These are phyloP conservation scores for Dermolepida albohirtum DNA, from an alignment of 2,888 invertebrate species.

Conservation along the genomic window DNA sequence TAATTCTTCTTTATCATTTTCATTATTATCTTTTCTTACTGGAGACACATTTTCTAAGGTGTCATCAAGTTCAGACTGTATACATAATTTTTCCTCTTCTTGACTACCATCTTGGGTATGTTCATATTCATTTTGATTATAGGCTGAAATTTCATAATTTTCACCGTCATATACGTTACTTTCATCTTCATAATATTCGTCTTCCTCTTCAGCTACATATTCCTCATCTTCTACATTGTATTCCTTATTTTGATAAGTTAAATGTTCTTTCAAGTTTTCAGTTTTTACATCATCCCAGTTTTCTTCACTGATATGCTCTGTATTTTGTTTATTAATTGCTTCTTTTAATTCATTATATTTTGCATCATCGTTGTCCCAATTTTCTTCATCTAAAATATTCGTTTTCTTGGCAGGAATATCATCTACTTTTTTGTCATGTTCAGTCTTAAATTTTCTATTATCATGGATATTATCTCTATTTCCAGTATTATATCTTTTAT, in stretches of 20 bases:
- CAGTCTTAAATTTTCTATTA: constrained; percentile 5
- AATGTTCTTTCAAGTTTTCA: background rate
- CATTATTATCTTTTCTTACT: background rate
- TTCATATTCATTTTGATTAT: constrained; percentile 14
- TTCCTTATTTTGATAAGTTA: background rate
- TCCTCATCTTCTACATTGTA: constrained; percentile 4
- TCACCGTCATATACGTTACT: constrained; percentile 19
- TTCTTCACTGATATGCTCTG: constrained; percentile 11
- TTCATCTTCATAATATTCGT: constrained; percentile 24
- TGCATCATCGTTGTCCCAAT: background rate
- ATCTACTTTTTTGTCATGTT: background rate
- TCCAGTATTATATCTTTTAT: constrained; percentile 7
- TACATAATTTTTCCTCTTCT: background rate
- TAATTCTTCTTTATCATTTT: background rate
- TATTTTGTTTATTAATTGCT: background rate
- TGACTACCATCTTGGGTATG: constrained; percentile 14
- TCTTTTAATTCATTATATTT: background rate
- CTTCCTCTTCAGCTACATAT: constrained; percentile 24
- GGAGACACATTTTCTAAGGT: background rate
- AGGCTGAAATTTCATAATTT: background rate
- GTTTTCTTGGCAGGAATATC: background rate
- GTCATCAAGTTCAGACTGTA: background rate
- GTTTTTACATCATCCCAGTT: constrained; percentile 14
- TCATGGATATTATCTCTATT: background rate
- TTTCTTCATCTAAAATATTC: background rate